Conservation (phyloP, 2,113 vertebrate genomes). For the Prunella fulvescens region DNA sequence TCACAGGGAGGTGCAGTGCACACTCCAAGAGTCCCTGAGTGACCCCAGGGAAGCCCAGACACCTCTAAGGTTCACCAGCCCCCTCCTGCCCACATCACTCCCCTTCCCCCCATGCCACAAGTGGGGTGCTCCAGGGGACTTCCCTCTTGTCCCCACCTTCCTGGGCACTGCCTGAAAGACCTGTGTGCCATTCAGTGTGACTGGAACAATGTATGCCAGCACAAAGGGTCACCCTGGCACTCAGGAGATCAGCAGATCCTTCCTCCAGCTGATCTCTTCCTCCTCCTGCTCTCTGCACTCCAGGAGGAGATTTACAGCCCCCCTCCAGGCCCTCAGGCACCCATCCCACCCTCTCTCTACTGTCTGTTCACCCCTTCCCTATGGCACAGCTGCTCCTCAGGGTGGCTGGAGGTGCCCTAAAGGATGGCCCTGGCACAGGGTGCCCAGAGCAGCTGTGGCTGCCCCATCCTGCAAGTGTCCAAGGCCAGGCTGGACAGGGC, state of each 20-base stretch:
- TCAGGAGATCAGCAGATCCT: background rate
- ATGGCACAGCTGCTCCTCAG: rapidly evolving
- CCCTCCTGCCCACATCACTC: background rate
- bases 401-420: background rate
- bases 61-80: rapidly evolving
- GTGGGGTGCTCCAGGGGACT: background rate
- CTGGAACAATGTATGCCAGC: rapidly evolving
- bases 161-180: background rate
- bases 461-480: background rate
- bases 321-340: background rate
- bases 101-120: background rate
- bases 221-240: rapidly evolving
- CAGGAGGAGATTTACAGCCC: background rate
- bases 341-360: background rate
- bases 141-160: background rate
- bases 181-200: rapidly evolving
- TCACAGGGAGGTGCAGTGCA: rapidly evolving
- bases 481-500: background rate
- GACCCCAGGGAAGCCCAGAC: background rate
- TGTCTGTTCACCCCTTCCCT: rapidly evolving
- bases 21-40: rapidly evolving
- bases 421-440: background rate
- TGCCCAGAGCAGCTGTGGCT: background rate
- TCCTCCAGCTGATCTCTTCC: background rate
- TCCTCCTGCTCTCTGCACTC: background rate